Conservation (phyloP, 2,888 invertebrate species). For the Coelogynopora nodosa region DNA sequence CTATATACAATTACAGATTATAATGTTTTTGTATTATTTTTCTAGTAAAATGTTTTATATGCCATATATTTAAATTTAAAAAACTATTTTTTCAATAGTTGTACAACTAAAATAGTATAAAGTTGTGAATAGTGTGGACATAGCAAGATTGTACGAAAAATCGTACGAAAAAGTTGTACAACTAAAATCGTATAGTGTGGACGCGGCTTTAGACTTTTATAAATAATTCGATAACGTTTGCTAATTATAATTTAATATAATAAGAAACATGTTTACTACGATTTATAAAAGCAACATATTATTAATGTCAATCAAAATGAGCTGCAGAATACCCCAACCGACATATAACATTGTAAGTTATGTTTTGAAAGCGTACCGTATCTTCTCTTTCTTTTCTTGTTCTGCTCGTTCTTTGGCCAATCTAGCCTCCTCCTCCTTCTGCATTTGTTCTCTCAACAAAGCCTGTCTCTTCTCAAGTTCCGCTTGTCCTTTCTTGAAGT, state of each 20-base stretch:
- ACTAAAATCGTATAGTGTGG: too few relatives aligned
- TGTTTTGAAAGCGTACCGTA: slow-evolving; percentile 27
- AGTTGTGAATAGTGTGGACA: background rate
- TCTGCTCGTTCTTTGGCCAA: slow-evolving; percentile 65
- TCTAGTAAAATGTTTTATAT: background rate
- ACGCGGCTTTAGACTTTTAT: too few relatives aligned
- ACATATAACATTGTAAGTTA: too few relatives aligned
- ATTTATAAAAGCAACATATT: too few relatives aligned
- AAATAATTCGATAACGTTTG: too few relatives aligned
- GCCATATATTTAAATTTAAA: background rate
- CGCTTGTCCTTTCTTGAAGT: slow-evolving; percentile 94
- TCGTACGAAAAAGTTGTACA: too few relatives aligned
- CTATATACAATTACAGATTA: background rate
- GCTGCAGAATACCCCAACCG: too few relatives aligned
- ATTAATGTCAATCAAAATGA: too few relatives aligned
- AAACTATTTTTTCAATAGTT: background rate
- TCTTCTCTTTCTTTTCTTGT: slow-evolving; percentile 65
- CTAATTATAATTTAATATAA: too few relatives aligned
- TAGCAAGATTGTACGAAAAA: too few relatives aligned
- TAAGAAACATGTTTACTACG: too few relatives aligned
- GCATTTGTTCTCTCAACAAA: slow-evolving; percentile 79
- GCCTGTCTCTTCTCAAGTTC: slow-evolving; percentile 85
- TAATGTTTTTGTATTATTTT: background rate
- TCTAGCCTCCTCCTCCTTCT: slow-evolving; percentile 68
- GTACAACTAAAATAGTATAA: background rate